Evolutionary conservation across 2,113 vertebrate genomes (phyloP).

Genomic region (Solea solea): DNA sequence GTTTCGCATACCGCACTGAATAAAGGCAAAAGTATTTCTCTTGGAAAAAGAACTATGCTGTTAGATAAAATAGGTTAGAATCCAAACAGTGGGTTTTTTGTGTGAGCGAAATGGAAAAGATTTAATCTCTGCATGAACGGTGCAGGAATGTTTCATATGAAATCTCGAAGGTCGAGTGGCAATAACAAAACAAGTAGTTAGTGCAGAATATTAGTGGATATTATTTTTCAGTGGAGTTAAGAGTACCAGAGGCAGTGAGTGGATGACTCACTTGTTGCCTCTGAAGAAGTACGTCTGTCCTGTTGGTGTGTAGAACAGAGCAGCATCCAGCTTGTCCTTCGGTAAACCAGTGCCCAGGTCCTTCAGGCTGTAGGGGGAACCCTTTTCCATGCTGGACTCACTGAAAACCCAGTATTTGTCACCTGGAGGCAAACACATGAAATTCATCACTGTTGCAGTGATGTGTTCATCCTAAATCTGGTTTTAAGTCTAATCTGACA

Average conservation of each 20-base stretch:
- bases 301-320: conserved; percentile 89
- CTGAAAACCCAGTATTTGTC: conserved; percentile 90
- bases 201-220: too few species aligned
- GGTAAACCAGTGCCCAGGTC: conserved; percentile 88
- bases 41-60: too few species aligned
- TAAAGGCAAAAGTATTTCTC: too few species aligned
- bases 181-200: too few species aligned
- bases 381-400: conserved; percentile 86
- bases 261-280: conserved; percentile 84
- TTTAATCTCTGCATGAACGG: not conserved
- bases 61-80: too few species aligned
- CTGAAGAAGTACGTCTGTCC: conserved; percentile 93
- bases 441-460: too few species aligned
- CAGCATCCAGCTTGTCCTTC: conserved; percentile 87
- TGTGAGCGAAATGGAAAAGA: not conserved
- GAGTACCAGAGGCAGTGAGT: too few species aligned
- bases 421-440: conserved; percentile 69
- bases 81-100: not conserved
- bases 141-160: not conserved
- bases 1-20: too few species aligned
- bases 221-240: too few species aligned
- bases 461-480: too few species aligned
- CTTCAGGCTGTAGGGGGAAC: conserved; percentile 86
- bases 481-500: not conserved
- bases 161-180: not conserved